Evolutionary conservation across 2,113 vertebrate species (phyloP).

Genomic region (Argyrosomus japonicus): DNA sequence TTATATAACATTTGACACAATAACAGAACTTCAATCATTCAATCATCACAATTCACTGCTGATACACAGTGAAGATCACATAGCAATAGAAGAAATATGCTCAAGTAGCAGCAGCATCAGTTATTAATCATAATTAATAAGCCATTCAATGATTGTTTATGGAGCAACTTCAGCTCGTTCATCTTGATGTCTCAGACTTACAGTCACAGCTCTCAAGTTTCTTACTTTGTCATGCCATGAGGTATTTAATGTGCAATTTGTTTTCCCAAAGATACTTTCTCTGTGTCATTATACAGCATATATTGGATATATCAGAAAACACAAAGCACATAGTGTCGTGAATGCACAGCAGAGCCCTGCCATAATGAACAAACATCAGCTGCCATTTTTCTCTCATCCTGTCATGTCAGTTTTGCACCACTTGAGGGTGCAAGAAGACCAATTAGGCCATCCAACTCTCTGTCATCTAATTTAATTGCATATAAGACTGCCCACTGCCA

Average conservation of each 20-base stretch:
- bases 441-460: neutral
- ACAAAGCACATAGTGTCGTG: neutral
- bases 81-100: neutral
- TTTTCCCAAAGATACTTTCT: neutral
- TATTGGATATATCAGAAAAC: neutral
- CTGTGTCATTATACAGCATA: neutral
- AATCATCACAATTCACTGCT: neutral
- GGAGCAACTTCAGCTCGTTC: slow-evolving; percentile 15
- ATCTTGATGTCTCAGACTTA: slow-evolving; percentile 10
- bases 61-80: neutral
- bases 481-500: slow-evolving; percentile 1
- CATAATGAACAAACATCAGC: neutral
- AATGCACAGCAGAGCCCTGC: neutral
- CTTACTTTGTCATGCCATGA: neutral
- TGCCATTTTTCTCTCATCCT: neutral
- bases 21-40: neutral
- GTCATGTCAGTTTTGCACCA: slow-evolving; percentile 52
- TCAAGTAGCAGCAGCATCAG: neutral
- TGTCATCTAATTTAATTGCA: neutral
- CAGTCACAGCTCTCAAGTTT: neutral
- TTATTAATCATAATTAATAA: slow-evolving; percentile 41
- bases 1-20: neutral
- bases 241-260: neutral
- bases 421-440: slow-evolving; percentile 70
- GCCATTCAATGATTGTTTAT: slow-evolving; percentile 13